A percentile compares a stretch with the other conserved stretches of the same genome.
phyloP scores from a whole-genome alignment of 2,888 invertebrate genomes.

The Dynastes maya region DNA sequence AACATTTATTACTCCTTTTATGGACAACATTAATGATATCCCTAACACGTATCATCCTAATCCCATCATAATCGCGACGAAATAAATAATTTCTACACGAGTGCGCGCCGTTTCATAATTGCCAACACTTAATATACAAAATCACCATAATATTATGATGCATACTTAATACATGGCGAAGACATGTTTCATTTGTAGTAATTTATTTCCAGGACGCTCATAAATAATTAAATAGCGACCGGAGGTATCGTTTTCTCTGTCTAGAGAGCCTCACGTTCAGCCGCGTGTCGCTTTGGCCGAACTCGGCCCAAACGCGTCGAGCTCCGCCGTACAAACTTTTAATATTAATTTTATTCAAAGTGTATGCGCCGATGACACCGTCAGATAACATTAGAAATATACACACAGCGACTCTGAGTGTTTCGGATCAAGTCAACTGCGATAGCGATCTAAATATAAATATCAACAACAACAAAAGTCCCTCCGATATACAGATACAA shows the following conservation, averaged over 20 bases:
- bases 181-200: slow-evolving; percentile 42
- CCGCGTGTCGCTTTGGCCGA: background rate
- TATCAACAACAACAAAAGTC: slow-evolving; percentile 30
- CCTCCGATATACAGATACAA: slow-evolving; percentile 2
- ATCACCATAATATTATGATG: slow-evolving; percentile 40
- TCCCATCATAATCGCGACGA: background rate
- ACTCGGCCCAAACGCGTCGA: slow-evolving; percentile 6
- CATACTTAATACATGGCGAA: slow-evolving; percentile 39
- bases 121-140: slow-evolving; percentile 34
- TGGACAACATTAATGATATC: background rate
- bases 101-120: slow-evolving; percentile 23
- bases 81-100: slow-evolving; percentile 2
- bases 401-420: slow-evolving; percentile 26
- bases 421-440: slow-evolving; percentile 18
- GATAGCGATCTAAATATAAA: slow-evolving; percentile 45
- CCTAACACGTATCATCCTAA: background rate
- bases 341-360: slow-evolving; percentile 56
- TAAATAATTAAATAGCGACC: slow-evolving; percentile 41
- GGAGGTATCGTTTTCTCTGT: slow-evolving; percentile 12
- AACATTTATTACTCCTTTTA: background rate
- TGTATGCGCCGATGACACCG: slow-evolving; percentile 57
- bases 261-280: slow-evolving; percentile 4
- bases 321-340: slow-evolving; percentile 11
- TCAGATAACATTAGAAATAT: slow-evolving; percentile 51
- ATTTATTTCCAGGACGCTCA: slow-evolving; percentile 46